Evolutionary conservation across 2,797 vertebrate genomes (phyloP).

Genomic region (Tapera naevia): DNA sequence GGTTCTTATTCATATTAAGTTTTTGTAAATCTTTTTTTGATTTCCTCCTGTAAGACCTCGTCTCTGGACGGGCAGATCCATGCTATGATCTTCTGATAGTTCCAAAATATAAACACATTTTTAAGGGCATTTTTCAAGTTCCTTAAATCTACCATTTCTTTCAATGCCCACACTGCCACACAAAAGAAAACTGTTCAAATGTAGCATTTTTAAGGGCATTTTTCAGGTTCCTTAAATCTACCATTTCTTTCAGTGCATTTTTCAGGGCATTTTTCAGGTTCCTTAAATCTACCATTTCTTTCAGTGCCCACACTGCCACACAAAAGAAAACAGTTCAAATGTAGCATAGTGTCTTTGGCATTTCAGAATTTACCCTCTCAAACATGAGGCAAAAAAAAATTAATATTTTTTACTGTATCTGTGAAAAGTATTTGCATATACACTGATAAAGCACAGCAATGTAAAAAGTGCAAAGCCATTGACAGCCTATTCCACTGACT

Average conservation of each 20-base stretch:
- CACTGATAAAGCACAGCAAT: background rate
- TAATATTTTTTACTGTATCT: background rate
- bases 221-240: no score
- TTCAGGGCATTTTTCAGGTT: background rate
- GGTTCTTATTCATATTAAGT: background rate
- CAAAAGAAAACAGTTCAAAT: background rate
- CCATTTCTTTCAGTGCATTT: no score
- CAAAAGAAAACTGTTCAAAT: background rate
- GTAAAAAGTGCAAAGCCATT: background rate
- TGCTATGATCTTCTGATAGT: background rate
- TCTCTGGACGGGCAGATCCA: background rate
- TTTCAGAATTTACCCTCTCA: background rate
- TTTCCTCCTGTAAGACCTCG: background rate
- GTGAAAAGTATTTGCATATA: background rate
- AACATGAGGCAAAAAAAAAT: rapidly evolving
- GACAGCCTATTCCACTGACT: background rate
- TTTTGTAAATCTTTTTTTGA: background rate
- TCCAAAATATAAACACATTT: background rate
- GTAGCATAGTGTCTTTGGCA: background rate
- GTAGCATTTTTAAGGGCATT: no score
- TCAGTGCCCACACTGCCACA: background rate
- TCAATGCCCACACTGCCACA: background rate
- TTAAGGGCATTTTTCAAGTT: background rate
- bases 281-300: background rate
- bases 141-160: background rate